Conservation (phyloP, 2,888 invertebrate species). For the Meliscaeva auricollis region DNA sequence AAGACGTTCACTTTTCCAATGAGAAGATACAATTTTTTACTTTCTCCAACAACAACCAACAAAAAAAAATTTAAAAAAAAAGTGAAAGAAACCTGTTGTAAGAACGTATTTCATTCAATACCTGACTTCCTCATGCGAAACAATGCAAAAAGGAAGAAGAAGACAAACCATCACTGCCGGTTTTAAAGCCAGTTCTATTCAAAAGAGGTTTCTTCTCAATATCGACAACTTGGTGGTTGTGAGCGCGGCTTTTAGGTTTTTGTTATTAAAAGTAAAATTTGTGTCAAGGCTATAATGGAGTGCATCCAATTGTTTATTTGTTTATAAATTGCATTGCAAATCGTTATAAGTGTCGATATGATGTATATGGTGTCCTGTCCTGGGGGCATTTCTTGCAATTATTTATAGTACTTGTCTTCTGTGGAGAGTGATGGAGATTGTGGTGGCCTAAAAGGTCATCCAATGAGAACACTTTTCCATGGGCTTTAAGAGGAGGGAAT, state of each 20-base stretch:
- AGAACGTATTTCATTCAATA: conserved; percentile 36
- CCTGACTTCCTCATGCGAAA: conserved; percentile 47
- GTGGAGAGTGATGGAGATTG: no score
- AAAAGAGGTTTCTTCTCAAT: background rate
- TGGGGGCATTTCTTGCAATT: background rate
- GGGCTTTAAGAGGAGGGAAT: no score
- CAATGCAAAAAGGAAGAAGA: conserved; percentile 33
- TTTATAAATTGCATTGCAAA: background rate
- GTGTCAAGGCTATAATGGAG: conserved; percentile 58
- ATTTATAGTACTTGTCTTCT: no score
- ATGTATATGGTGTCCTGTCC: background rate
- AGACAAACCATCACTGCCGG: background rate
- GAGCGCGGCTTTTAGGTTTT: conserved; percentile 20
- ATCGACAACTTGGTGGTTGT: conserved; percentile 14
- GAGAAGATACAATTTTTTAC: conserved; percentile 40
- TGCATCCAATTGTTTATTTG: conserved; percentile 7
- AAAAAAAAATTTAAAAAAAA: conserved; percentile 6
- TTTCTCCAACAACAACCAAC: conserved; percentile 45
- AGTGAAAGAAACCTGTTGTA: conserved; percentile 60
- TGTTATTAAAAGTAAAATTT: conserved; percentile 37
- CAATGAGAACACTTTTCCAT: no score
- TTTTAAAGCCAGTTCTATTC: conserved; percentile 41
- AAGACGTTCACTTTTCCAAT: conserved; percentile 59
- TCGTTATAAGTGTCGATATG: background rate
- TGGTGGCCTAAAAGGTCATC: background rate